Conservation (phyloP, 1,140 invertebrate genomes). For the Bombus affinis region DNA sequence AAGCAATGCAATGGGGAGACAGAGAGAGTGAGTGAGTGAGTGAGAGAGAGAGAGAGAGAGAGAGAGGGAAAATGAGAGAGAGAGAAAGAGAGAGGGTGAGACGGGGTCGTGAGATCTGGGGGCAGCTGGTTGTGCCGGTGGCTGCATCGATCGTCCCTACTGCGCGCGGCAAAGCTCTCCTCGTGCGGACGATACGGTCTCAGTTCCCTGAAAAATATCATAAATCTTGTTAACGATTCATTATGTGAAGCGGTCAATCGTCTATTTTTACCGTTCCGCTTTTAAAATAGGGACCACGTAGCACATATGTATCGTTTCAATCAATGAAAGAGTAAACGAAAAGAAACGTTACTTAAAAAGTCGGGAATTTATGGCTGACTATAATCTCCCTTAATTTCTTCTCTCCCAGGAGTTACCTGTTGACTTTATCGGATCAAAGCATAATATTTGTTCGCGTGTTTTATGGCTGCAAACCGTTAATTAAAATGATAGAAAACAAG, state of each 20-base stretch:
- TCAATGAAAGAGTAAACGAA: neutral
- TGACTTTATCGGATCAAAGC: neutral
- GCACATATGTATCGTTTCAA: neutral
- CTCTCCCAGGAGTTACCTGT: neutral
- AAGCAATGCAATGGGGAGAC: no score
- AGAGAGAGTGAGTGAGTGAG: neutral
- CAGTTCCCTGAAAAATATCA: slow-evolving; percentile 52
- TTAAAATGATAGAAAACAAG: no score
- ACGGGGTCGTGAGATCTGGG: slow-evolving; percentile 50
- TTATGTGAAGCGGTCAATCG: neutral
- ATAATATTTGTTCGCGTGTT: no score
- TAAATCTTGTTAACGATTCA: slow-evolving; percentile 48
- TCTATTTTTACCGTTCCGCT: neutral
- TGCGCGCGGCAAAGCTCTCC: slow-evolving; percentile 51
- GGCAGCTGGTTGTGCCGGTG: slow-evolving; percentile 67
- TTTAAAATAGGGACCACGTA: neutral
- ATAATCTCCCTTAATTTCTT: slow-evolving; percentile 7
- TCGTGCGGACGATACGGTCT: slow-evolving; percentile 41
- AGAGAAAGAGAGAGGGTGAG: neutral
- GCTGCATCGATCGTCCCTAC: slow-evolving; percentile 69
- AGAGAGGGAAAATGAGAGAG: neutral
- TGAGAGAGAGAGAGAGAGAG: neutral
- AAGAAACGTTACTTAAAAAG: neutral
- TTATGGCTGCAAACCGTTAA: no score
- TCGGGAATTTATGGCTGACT: neutral